A percentile compares a stretch with the other conserved stretches of the same genome.
Evolutionary conservation across 2,797 vertebrate species (phyloP).

Genomic region (Ceryle rudis): DNA sequence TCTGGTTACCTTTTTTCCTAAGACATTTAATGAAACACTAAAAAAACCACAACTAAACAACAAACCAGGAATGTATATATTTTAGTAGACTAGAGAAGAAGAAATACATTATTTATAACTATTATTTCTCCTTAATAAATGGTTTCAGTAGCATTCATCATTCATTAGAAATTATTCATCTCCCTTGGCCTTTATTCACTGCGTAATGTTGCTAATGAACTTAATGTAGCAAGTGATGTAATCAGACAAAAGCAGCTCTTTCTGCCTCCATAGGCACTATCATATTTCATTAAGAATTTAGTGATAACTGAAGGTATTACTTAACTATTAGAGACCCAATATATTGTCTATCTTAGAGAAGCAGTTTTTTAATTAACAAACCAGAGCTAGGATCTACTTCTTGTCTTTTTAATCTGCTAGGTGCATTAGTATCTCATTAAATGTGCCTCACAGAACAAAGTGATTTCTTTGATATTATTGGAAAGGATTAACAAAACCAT

Average conservation of each 20-base stretch:
- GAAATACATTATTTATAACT: conserved; percentile 22
- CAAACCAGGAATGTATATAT: background rate
- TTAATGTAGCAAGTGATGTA: conserved; percentile 87
- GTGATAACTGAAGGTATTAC: conserved; percentile 36
- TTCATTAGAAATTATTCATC: conserved; percentile 83
- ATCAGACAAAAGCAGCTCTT: conserved; percentile 82
- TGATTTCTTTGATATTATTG: background rate
- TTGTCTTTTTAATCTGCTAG: background rate
- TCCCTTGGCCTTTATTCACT: conserved; percentile 81
- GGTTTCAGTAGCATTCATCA: conserved; percentile 70
- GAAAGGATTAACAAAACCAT: background rate
- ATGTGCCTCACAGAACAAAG: background rate
- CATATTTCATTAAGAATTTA: conserved; percentile 71
- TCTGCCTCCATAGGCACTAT: conserved; percentile 72
- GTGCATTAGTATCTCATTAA: background rate
- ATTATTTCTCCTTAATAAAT: conserved; percentile 77
- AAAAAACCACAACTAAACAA: background rate
- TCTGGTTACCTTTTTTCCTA: background rate
- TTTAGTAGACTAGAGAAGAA: background rate
- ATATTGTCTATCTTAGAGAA: background rate
- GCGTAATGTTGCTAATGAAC: conserved; percentile 86
- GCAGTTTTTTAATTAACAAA: background rate
- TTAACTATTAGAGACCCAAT: conserved; percentile 55
- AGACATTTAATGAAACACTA: background rate
- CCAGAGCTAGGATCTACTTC: background rate